phyloP scores from a whole-genome alignment of 2,888 invertebrate species.

The Seira sanloemensis region DNA sequence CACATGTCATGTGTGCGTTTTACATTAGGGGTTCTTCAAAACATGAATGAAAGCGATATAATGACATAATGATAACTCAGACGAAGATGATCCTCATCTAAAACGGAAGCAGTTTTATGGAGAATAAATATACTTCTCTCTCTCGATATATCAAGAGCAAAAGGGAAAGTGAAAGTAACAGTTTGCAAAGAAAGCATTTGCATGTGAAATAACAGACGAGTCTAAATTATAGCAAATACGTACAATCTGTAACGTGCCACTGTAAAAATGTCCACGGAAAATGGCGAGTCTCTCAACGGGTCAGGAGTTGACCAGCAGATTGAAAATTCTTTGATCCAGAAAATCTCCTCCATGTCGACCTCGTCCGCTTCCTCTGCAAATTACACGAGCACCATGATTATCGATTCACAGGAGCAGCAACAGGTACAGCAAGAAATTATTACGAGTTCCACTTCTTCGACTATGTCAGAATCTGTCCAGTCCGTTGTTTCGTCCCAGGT shows the following conservation, averaged over 20 bases:
- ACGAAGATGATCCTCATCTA: too few species aligned
- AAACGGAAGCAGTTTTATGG: too few species aligned
- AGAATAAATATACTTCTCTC: neutral
- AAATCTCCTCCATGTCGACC: constrained; percentile 56
- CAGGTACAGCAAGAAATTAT: constrained; percentile 44
- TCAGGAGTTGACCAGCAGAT: constrained; percentile 44
- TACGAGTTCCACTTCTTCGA: constrained; percentile 19
- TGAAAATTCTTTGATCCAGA: constrained; percentile 44
- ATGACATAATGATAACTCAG: too few species aligned
- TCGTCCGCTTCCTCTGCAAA: constrained; percentile 30
- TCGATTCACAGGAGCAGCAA: constrained; percentile 35
- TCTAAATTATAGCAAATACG: neutral
- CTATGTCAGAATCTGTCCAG: constrained; percentile 42
- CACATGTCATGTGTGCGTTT: too few species aligned
- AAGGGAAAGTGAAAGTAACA: neutral
- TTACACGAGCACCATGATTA: constrained; percentile 11
- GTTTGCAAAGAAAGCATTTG: neutral
- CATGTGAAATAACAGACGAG: neutral
- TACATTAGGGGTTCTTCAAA: too few species aligned
- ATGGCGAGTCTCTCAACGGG: constrained; percentile 24
- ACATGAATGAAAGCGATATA: too few species aligned
- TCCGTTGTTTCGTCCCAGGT: constrained; percentile 60
- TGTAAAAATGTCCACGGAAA: constrained; percentile 49
- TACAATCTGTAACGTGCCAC: neutral
- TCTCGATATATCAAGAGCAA: too few species aligned